These are phyloP conservation scores for Accipiter virgatus DNA, from an alignment of 2,113 vertebrate species.

Conservation along the genomic window DNA sequence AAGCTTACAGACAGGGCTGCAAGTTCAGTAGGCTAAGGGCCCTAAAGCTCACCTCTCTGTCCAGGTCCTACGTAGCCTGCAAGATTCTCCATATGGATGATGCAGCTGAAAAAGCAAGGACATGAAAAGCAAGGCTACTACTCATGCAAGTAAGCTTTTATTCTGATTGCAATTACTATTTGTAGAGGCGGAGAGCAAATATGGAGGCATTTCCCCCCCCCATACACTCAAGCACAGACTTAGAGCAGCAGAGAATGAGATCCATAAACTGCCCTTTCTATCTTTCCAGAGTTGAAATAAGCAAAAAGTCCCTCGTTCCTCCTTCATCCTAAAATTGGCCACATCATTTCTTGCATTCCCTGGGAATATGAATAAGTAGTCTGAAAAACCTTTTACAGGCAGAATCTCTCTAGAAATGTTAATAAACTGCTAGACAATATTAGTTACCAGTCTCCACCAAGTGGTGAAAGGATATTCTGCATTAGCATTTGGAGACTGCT, in stretches of 20 bases:
- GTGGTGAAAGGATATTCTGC: conserved; percentile 20
- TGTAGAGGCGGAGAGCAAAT: not conserved
- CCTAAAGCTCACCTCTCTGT: not conserved
- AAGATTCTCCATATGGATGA: not conserved
- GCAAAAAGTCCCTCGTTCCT: not conserved
- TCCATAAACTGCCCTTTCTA: not conserved
- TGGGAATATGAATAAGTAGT: not conserved
- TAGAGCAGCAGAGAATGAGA: not conserved
- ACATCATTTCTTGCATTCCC: not conserved
- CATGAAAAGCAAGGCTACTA: not conserved
- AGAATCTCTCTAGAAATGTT: not conserved
- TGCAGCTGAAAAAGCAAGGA: not conserved
- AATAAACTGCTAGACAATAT: not conserved
- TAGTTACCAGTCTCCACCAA: conserved; percentile 47
- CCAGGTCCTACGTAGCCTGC: not conserved
- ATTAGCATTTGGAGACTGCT: not conserved
- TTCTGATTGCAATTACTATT: not conserved
- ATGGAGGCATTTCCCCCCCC: rapidly evolving
- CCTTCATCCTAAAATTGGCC: not conserved
- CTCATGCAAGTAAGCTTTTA: not conserved
- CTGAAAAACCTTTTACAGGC: not conserved
- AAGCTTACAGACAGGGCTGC: not conserved
- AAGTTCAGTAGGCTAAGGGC: not conserved
- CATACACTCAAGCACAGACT: not conserved
- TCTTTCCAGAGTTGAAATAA: not conserved